phyloP scores from a whole-genome alignment of 1,140 invertebrate genomes.

The Oscheius sp. region DNA sequence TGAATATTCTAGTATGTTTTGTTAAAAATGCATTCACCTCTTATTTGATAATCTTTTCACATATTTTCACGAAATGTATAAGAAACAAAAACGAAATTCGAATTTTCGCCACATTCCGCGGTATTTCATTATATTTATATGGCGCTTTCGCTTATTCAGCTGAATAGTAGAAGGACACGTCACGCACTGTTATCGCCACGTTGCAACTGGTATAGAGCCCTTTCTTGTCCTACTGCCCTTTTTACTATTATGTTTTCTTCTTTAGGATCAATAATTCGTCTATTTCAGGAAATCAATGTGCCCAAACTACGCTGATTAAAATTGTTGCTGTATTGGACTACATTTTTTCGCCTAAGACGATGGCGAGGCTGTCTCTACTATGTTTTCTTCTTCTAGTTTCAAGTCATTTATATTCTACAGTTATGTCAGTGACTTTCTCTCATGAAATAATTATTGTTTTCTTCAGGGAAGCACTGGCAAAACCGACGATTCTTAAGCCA shows the following conservation, averaged over 20 bases:
- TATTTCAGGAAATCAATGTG: background rate
- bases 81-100: too few relatives aligned
- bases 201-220: background rate
- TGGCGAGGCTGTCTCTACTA: background rate
- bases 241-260: conserved; percentile 1
- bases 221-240: background rate
- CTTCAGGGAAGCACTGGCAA: background rate
- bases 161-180: background rate
- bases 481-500: background rate
- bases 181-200: background rate
- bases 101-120: too few relatives aligned
- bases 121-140: too few relatives aligned
- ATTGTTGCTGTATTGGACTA: background rate
- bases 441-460: background rate
- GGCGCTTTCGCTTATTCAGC: too few relatives aligned
- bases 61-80: too few relatives aligned
- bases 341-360: background rate
- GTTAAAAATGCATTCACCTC: too few relatives aligned
- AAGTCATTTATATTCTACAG: background rate
- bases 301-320: background rate
- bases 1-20: too few relatives aligned
- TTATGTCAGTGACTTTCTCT: background rate
- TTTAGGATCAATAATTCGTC: background rate
- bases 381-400: background rate
- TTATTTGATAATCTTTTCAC: too few relatives aligned